phyloP scores from a whole-genome alignment of 2,888 invertebrate species.

The Pimpla rufipes region DNA sequence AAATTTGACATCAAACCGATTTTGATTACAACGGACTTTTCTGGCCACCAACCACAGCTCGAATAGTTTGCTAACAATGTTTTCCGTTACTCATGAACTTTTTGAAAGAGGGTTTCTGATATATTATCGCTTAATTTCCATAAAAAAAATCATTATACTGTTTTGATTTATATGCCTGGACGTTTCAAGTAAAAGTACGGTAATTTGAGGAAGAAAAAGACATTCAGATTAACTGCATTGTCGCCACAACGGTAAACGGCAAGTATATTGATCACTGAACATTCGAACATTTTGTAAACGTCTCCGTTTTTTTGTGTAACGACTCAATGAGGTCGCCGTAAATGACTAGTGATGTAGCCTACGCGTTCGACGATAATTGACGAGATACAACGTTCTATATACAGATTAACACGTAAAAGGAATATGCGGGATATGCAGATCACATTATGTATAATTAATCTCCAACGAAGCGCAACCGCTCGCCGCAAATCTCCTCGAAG shows the following conservation, averaged over 20 bases:
- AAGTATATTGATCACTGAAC: conserved; percentile 63
- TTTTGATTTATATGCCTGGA: no score
- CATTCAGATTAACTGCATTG: background rate
- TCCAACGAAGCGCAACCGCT: conserved; percentile 52
- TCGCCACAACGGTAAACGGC: conserved; percentile 52
- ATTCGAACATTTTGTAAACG: conserved; percentile 60
- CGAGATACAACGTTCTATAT: conserved; percentile 57
- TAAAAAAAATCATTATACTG: no score
- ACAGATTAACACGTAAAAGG: conserved; percentile 41
- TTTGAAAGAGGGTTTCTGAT: no score
- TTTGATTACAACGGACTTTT: no score
- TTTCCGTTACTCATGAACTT: no score
- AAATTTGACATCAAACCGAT: no score
- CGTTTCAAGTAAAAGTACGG: background rate
- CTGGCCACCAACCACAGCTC: no score
- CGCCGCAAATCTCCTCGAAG: conserved; percentile 29
- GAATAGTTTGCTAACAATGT: no score
- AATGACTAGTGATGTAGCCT: conserved; percentile 44
- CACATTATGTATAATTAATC: conserved; percentile 35
- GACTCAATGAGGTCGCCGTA: conserved; percentile 50
- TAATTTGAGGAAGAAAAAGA: background rate
- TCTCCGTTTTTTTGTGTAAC: conserved; percentile 47
- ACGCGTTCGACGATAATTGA: conserved; percentile 61
- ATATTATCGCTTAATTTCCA: no score
- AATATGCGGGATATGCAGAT: conserved; percentile 32